These are phyloP conservation scores for Andrena chrysosceles DNA, from an alignment of 2,888 invertebrate genomes.

Conservation along the genomic window DNA sequence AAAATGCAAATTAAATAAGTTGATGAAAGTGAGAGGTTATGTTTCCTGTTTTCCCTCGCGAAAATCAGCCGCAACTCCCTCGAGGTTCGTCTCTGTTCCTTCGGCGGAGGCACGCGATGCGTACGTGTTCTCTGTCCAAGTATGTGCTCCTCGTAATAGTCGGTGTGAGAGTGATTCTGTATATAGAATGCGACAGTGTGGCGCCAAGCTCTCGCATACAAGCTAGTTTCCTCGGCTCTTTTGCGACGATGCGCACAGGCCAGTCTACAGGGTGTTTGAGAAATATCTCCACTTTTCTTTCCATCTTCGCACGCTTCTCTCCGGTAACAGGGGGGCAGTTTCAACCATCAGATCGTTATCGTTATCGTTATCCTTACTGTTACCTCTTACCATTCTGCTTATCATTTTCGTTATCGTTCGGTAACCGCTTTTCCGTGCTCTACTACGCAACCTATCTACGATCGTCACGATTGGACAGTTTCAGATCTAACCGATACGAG, in stretches of 20 bases:
- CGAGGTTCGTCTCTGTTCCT: slow-evolving; percentile 8
- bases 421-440: neutral
- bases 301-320: neutral
- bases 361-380: neutral
- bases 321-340: neutral
- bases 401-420: slow-evolving; percentile 5
- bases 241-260: slow-evolving; percentile 34
- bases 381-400: neutral
- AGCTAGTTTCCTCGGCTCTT: slow-evolving; percentile 59
- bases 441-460: neutral
- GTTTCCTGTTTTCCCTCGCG: slow-evolving; percentile 8
- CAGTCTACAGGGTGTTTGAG: slow-evolving; percentile 46
- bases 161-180: slow-evolving; percentile 71
- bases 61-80: slow-evolving; percentile 13
- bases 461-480: neutral
- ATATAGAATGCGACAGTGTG: slow-evolving; percentile 80
- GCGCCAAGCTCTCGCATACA: slow-evolving; percentile 76
- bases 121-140: slow-evolving; percentile 28
- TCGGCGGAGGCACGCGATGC: slow-evolving; percentile 13
- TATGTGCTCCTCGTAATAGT: slow-evolving; percentile 36
- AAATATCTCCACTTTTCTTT: neutral
- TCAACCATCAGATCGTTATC: neutral
- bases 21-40: slow-evolving; percentile 6
- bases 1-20: neutral
- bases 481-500: neutral